phyloP scores from a whole-genome alignment of 2,888 invertebrate genomes.

The Parnassius glacialis region DNA sequence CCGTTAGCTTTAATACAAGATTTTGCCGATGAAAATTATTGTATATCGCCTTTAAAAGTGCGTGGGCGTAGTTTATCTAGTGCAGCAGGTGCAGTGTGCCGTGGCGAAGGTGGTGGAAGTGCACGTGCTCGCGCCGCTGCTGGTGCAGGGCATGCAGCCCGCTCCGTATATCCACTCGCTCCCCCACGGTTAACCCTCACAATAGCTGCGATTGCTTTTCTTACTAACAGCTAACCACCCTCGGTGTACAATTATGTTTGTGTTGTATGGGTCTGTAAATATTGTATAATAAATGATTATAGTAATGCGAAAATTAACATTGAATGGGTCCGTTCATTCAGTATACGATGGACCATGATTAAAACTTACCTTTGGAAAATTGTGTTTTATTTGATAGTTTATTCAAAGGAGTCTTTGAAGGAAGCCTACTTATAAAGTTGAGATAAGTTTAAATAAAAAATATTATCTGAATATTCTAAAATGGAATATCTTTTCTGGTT shows the following conservation, averaged over 20 bases:
- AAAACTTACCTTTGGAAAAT: conserved; percentile 75
- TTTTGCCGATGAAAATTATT: conserved; percentile 88
- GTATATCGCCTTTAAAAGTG: conserved; percentile 91
- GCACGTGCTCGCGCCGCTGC: conserved; percentile 55
- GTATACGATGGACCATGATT: conserved; percentile 80
- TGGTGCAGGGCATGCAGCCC: conserved; percentile 41
- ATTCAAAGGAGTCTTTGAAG: not conserved
- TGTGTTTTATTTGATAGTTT: conserved; percentile 32
- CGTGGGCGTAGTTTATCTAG: conserved; percentile 88
- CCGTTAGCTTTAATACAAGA: conserved; percentile 85
- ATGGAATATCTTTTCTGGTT: too few species aligned
- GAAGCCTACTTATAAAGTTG: not conserved
- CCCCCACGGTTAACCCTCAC: conserved; percentile 40
- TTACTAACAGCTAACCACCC: conserved; percentile 67
- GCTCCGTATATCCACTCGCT: conserved; percentile 37
- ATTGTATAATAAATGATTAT: conserved; percentile 74
- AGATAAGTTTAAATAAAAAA: too few species aligned
- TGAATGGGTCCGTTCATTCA: conserved; percentile 78
- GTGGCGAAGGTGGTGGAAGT: conserved; percentile 66
- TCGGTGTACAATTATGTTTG: conserved; percentile 63
- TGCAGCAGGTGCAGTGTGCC: conserved; percentile 61
- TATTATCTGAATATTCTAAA: too few species aligned
- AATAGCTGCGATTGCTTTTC: conserved; percentile 56
- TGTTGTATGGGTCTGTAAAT: conserved; percentile 70
- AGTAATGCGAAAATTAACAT: conserved; percentile 76